Conservation (phyloP, 2,888 invertebrate species). For the Exephanes ischioxanthus region DNA sequence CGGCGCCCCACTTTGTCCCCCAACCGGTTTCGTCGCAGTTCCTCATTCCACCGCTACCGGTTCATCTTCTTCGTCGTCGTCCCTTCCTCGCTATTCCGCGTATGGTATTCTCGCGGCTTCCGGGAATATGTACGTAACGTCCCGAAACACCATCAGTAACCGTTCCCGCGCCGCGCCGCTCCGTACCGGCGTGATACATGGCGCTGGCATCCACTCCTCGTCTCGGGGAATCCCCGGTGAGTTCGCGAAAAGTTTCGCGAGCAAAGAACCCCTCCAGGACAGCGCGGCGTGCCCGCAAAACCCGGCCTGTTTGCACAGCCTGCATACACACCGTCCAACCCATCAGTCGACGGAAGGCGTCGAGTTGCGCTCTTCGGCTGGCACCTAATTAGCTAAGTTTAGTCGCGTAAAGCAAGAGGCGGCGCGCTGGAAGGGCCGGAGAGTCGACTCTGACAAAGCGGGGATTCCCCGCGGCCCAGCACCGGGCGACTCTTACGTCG, state of each 20-base stretch:
- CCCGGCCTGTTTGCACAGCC: background rate
- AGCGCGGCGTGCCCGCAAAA: slow-evolving; percentile 9
- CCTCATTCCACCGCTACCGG: background rate
- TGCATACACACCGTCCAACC: background rate
- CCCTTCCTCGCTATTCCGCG: background rate
- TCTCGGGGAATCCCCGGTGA: slow-evolving; percentile 1
- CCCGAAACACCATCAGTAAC: background rate
- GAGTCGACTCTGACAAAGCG: background rate
- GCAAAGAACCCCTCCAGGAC: background rate
- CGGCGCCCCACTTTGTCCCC: background rate
- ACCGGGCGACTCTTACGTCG: background rate
- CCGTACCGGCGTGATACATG: background rate
- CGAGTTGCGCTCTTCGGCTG: background rate
- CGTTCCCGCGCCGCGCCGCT: background rate
- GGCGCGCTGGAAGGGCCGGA: background rate
- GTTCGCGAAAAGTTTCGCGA: slow-evolving; percentile 12
- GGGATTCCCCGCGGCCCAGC: background rate
- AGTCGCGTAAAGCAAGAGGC: slow-evolving; percentile 17
- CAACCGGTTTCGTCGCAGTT: background rate
- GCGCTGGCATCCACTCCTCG: background rate
- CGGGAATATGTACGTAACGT: slow-evolving; percentile 5
- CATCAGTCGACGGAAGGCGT: background rate
- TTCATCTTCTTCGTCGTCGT: slow-evolving; percentile 2
- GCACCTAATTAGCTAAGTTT: slow-evolving; percentile 18
- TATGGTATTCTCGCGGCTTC: background rate